Evolutionary conservation across 2,797 vertebrate genomes (phyloP).

Genomic region (Lagodon rhomboides): DNA sequence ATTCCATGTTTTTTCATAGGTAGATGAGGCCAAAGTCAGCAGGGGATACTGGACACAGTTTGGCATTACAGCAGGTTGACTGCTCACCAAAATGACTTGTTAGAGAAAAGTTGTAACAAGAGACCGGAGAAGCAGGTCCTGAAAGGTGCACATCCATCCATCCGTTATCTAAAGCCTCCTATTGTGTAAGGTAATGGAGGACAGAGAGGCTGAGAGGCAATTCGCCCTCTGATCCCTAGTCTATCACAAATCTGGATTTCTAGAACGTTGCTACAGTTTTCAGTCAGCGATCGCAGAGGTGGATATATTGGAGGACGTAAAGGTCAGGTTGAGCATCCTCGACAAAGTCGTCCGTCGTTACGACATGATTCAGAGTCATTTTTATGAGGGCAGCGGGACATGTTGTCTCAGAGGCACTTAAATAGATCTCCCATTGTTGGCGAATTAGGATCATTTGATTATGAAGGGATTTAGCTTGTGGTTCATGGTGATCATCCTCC

Average conservation of each 20-base stretch:
- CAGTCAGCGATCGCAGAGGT: neutral
- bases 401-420: constrained; percentile 36
- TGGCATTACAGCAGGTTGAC: no score
- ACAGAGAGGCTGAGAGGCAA: neutral
- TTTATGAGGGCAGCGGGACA: constrained; percentile 13
- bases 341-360: constrained; percentile 18
- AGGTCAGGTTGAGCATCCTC: neutral
- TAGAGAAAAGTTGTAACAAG: neutral
- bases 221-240: neutral
- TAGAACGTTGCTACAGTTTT: neutral
- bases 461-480: constrained; percentile 22
- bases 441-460: constrained; percentile 40
- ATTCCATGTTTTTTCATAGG: no score
- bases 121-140: neutral
- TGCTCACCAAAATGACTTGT: neutral
- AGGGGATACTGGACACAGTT: no score
- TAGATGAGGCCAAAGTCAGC: no score
- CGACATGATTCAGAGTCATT: constrained; percentile 12
- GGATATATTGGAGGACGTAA: neutral
- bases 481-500: neutral
- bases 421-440: constrained; percentile 18
- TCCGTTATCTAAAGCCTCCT: neutral
- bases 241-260: neutral
- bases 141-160: no score
- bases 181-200: neutral